Conservation (phyloP, 2,888 invertebrate species). For the Nebria salina region DNA sequence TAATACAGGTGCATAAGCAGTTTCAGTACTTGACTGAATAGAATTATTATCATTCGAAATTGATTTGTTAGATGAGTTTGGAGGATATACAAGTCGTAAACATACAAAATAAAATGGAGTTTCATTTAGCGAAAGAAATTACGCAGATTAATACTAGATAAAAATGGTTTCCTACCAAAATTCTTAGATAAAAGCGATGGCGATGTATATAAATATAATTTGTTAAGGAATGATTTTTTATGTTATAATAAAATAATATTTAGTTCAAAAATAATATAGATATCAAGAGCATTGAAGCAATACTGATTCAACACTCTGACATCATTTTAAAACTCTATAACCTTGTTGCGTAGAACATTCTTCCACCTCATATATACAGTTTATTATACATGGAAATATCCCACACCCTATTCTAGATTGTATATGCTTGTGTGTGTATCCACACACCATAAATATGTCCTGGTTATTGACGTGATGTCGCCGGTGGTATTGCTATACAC, state of each 20-base stretch:
- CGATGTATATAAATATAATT: no score
- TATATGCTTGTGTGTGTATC: neutral
- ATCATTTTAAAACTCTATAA: neutral
- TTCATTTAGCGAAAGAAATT: no score
- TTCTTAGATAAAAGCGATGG: no score
- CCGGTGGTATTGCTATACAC: neutral
- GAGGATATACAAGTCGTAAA: no score
- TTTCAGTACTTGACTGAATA: neutral
- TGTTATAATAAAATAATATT: no score
- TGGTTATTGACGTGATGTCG: conserved; percentile 12
- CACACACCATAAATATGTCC: neutral
- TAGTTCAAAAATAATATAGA: neutral
- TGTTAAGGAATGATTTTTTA: no score
- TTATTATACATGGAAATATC: neutral
- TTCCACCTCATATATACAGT: neutral
- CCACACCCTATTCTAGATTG: neutral
- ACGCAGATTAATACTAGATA: no score
- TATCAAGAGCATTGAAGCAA: neutral
- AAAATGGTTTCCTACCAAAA: no score
- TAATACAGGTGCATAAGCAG: neutral
- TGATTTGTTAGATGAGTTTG: no score
- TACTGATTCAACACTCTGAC: neutral
- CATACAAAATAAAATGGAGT: no score
- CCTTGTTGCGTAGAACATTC: neutral
- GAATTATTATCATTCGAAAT: neutral